Evolutionary conservation across 2,113 vertebrate genomes (phyloP).

Genomic region (Clarias macrocephalus): DNA sequence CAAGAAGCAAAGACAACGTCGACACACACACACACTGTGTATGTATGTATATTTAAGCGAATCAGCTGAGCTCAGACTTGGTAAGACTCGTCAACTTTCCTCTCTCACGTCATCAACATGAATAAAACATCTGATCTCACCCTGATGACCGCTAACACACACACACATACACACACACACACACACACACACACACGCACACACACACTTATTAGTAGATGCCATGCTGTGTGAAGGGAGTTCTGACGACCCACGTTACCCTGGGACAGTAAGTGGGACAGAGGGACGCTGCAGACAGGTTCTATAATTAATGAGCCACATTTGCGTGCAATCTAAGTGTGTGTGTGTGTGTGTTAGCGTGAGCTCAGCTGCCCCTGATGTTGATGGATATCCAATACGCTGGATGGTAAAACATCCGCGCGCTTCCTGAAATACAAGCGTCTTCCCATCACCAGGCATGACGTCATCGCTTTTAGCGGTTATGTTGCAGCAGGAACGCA

Average conservation of each 20-base stretch:
- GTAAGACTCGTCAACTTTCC: slow-evolving; percentile 59
- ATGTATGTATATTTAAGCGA: not conserved
- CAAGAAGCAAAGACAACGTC: not conserved
- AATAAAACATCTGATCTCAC: slow-evolving; percentile 63
- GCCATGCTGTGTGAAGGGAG: not conserved
- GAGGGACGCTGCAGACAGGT: not conserved
- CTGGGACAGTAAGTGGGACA: not conserved
- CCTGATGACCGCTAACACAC: slow-evolving; percentile 12
- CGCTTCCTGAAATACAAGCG: slow-evolving; percentile 40
- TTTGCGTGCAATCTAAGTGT: not conserved
- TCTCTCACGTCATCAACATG: slow-evolving; percentile 65
- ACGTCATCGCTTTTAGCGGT: slow-evolving; percentile 32
- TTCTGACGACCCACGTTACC: slow-evolving; percentile 19
- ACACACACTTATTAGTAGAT: slow-evolving; percentile 13
- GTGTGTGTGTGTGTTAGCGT: slow-evolving; percentile 12
- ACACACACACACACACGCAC: slow-evolving; percentile 14
- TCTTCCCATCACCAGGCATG: slow-evolving; percentile 46
- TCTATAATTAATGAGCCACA: slow-evolving; percentile 58
- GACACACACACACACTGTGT: not conserved
- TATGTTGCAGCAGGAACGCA: not conserved
- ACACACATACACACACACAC: not conserved
- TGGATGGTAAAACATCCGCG: slow-evolving; percentile 45
- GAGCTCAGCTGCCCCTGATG: slow-evolving; percentile 14
- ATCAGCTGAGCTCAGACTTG: slow-evolving; percentile 53
- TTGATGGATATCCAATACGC: slow-evolving; percentile 21